Conservation (phyloP, 2,113 vertebrate genomes). For the Turdus rufiventris region DNA sequence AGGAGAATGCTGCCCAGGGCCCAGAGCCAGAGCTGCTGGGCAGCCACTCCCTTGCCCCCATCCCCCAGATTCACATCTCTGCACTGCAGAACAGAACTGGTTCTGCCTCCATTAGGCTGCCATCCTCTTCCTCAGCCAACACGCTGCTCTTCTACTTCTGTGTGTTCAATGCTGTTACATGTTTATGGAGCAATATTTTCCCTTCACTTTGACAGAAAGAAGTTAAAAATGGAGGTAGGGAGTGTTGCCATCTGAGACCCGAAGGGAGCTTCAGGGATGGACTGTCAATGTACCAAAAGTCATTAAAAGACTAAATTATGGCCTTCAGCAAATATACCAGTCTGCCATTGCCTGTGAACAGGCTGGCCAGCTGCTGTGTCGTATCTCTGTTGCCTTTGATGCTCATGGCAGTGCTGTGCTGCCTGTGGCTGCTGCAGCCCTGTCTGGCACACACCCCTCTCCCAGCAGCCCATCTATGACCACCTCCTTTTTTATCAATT, state of each 20-base stretch:
- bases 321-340: background rate
- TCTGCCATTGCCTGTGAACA: background rate
- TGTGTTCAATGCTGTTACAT: background rate
- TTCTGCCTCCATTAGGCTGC: background rate
- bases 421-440: background rate
- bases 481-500: background rate
- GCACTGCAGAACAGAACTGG: accelerated
- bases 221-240: background rate
- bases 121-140: background rate
- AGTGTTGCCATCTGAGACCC: background rate
- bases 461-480: background rate
- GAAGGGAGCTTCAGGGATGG: background rate
- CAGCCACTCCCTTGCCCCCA: background rate
- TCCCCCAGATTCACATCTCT: background rate
- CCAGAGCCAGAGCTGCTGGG: background rate
- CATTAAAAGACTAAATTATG: background rate
- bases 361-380: background rate
- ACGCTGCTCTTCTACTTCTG: background rate
- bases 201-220: background rate
- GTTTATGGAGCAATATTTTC: background rate
- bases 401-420: accelerated
- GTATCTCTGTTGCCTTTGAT: background rate
- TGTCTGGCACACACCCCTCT: background rate
- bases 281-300: background rate
- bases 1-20: background rate